Conservation (phyloP, 2,888 invertebrate species). For the Watsonalla binaria region DNA sequence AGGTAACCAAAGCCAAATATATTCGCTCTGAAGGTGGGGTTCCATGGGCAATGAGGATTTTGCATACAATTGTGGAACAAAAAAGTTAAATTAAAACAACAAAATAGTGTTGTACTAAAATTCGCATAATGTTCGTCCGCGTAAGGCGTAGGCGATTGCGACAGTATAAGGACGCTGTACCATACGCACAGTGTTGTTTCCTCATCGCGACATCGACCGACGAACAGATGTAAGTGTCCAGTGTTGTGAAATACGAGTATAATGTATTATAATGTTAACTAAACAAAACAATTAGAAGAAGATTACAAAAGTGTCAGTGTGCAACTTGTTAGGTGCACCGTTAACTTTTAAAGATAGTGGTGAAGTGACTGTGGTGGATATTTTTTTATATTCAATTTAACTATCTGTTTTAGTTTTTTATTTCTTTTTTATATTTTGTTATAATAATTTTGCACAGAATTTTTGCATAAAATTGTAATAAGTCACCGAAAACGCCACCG, state of each 20-base stretch:
- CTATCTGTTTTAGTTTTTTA: too few species aligned
- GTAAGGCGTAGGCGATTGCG: conserved; percentile 54
- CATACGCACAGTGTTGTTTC: conserved; percentile 45
- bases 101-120: conserved; percentile 8
- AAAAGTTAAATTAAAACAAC: background rate
- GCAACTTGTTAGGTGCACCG: too few species aligned
- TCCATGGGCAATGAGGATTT: background rate
- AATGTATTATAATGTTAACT: too few species aligned
- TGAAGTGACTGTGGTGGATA: too few species aligned
- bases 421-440: too few species aligned
- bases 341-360: too few species aligned
- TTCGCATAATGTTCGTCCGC: conserved; percentile 16
- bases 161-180: conserved; percentile 56
- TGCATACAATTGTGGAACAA: background rate
- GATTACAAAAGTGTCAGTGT: too few species aligned
- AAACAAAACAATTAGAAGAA: too few species aligned
- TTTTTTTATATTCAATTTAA: too few species aligned
- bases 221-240: conserved; percentile 59
- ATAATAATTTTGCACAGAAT: too few species aligned
- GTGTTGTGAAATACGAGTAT: conserved; percentile 13
- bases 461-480: too few species aligned
- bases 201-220: conserved; percentile 47
- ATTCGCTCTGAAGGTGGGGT: background rate
- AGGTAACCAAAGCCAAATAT: background rate
- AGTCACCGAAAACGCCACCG: too few species aligned